These are phyloP conservation scores for Tyto alba DNA, from an alignment of 2,113 vertebrate genomes.

Conservation along the genomic window DNA sequence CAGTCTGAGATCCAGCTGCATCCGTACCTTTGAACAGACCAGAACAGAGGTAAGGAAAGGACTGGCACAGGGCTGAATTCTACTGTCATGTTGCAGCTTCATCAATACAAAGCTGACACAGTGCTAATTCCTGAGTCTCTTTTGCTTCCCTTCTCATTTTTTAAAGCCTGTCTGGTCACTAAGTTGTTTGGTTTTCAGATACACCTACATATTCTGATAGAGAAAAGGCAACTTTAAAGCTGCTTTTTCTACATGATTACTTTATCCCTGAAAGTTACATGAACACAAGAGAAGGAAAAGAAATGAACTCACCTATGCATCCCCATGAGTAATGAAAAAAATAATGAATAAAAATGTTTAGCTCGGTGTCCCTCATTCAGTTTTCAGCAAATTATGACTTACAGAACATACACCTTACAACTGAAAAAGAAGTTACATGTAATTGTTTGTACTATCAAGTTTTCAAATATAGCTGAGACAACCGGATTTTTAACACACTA, in stretches of 20 bases:
- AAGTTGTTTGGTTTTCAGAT: not conserved
- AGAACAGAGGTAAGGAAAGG: not conserved
- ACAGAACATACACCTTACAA: not conserved
- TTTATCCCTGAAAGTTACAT: not conserved
- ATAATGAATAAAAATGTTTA: not conserved
- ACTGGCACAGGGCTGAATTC: not conserved
- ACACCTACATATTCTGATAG: rapidly evolving
- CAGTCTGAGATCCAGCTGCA: not conserved
- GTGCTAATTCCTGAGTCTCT: not conserved
- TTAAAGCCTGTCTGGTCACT: not conserved
- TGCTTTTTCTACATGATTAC: not conserved
- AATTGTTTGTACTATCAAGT: not conserved
- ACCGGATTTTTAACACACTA: not conserved
- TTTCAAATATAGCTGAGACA: not conserved
- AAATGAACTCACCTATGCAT: not conserved
- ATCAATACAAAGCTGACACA: no score
- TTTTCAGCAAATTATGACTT: not conserved
- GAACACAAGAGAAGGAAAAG: not conserved
- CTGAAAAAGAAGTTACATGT: not conserved
- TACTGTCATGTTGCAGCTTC: rapidly evolving
- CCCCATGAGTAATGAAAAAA: not conserved
- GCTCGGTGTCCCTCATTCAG: not conserved
- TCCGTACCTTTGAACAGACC: rapidly evolving
- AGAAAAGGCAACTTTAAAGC: not conserved
- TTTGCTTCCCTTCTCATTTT: not conserved